Evolutionary conservation across 1,140 invertebrate species (phyloP), one percentile per base, ranked within the genome.

Genomic region (Eueides isabella): DNA sequence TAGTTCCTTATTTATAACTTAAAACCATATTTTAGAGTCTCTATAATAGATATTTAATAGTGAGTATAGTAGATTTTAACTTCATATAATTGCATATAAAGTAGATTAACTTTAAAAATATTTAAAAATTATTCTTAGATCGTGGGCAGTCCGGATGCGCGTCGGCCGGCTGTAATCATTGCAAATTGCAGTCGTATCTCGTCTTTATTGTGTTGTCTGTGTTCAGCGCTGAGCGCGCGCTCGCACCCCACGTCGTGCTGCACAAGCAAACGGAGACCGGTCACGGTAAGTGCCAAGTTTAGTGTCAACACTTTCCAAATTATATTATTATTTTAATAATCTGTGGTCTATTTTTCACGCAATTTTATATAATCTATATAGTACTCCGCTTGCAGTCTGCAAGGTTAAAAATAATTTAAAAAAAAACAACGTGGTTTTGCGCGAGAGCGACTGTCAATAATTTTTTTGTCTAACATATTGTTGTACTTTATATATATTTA

Each of bases 381-480:
- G n/a, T n/a, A n/a, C n/a, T n/a, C n/a, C n/a, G n/a, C n/a, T n/a
- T n/a, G n/a, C n/a, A n/a, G n/a, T n/a, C n/a, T 41, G 38, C n/a
- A 23, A 55, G 48, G 16, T 19, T 44, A 44, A 55, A 9, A 55
- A 55, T 11, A 55, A 12, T 2, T 19, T 31, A 12, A 11, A 41
- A 19, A 31, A 68, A 55, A 55, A 44, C 41, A 68, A 48, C 35
- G 48, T 41, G 29, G 38, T 48, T 31, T 55, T 55, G 48, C 48
- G 23, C 23, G 48, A 55, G 23, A 3, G 41, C 41, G 6, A 19
- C n/a, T 38, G 41, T 44, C 41, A 19, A 5, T n/a, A 41, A 41
- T 9, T 55, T 26, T 55, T 26, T 38, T 38, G 5, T 38, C 9
- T 26, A 26, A 44, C 16, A 55, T 55, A 23, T 55, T 23, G 11